These are phyloP conservation scores for Acropora yongei DNA, from an alignment of 64 coral and sea anemone species.

Conservation along the genomic window DNA sequence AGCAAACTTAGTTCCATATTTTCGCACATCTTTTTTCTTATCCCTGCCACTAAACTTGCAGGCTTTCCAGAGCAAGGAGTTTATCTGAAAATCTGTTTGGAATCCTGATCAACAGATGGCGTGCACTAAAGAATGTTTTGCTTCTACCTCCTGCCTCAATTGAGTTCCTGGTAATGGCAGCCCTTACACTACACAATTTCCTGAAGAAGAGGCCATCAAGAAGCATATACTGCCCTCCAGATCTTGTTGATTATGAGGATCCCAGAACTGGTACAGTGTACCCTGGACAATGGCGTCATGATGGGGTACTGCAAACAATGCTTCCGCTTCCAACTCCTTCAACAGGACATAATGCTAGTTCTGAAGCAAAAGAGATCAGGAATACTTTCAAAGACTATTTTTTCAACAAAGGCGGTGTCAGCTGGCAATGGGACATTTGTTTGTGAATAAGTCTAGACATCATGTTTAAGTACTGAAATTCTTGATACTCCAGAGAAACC, in stretches of 20 bases:
- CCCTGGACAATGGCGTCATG: constrained; percentile 9
- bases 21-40: neutral
- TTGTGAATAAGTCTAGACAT: constrained; percentile 7
- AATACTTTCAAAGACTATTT: neutral
- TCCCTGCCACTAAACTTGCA: neutral
- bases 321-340: neutral
- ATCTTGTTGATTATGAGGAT: constrained; percentile 42
- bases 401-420: neutral
- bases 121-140: constrained; percentile 29
- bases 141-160: constrained; percentile 45
- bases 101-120: constrained; percentile 56
- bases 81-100: constrained; percentile 61
- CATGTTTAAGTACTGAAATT: neutral
- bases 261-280: constrained; percentile 11
- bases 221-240: constrained; percentile 34
- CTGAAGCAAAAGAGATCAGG: constrained; percentile 14
- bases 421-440: constrained; percentile 13
- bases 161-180: constrained; percentile 34
- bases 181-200: constrained; percentile 40
- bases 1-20: neutral
- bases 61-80: constrained; percentile 22
- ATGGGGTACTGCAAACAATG: constrained; percentile 5
- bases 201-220: constrained; percentile 13
- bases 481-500: neutral
- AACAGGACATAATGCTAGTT: constrained; percentile 9